Base-by-base conservation (phyloP, 2,797 vertebrate genomes). In the Onychomys torridus region DNA sequence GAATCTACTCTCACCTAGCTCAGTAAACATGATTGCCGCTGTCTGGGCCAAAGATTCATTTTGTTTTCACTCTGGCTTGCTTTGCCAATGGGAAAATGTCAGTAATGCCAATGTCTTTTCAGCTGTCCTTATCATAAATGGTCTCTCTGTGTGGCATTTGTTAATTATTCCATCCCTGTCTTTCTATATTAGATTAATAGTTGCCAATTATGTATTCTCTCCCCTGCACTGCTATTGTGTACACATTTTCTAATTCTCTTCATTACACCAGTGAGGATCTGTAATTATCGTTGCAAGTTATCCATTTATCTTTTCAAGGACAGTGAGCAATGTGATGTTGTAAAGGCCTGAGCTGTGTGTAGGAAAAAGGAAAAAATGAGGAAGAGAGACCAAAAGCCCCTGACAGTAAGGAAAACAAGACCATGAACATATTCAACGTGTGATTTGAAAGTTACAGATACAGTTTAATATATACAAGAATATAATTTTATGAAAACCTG, bases 111-210 rank as follows among this genome's bases (percentile, higher is more conserved):
- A 52, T 93, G 93, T 96, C 96, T 96, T 97, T 97, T 97, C 95
- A 96, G 97, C 91, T 97, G 98, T 97, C 94, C 93, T 98, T 97
- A 98, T 97, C 96, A 97, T 93, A 98, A 98, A 98, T 0, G 16
- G 98, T 98, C 93, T 1, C 97, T 97, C 93, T 94, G 52, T 96
- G 95, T 98, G 96, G 91, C 92, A 95, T 97, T 9, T 97, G 96
- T 98, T 98, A 98, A 99, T 98, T 98, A 98, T 97, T 97, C 89
- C 67, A 97, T 95, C 81, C 25, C 0, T 96, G 95, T 97, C 93
- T 90, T 69, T 97, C 94, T 81, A 93, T 89, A 97, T 98, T 98
- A 98, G 98, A 98, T 98, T 99, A 98, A 98, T 98, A 97, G 98
- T 89, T 97, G 88, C 89, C 97, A 98, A 98, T 98, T 98, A 98